A percentile compares a stretch with the other conserved stretches of the same genome.
phyloP scores from a whole-genome alignment of 2,113 vertebrate genomes.

The Pristiophorus japonicus region DNA sequence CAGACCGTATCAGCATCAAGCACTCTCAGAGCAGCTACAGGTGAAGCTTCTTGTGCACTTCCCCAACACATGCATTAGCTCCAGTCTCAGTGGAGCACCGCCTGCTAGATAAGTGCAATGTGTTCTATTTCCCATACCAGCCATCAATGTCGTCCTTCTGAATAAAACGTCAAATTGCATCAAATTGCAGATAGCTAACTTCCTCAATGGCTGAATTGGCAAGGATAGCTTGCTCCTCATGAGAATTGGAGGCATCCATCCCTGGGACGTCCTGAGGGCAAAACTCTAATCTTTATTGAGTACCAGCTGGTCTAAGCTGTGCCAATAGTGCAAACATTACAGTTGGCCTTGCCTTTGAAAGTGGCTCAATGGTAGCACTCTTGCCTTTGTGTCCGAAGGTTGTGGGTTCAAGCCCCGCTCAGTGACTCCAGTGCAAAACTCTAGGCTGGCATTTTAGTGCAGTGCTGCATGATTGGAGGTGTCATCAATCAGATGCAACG shows the following conservation, averaged over 20 bases:
- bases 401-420: not conserved
- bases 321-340: not conserved
- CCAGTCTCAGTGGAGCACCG: not conserved
- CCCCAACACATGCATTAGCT: no score
- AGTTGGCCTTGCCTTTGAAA: not conserved
- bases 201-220: not conserved
- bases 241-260: not conserved
- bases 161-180: not conserved
- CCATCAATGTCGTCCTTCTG: not conserved
- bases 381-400: not conserved
- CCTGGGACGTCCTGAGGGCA: not conserved
- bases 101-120: not conserved
- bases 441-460: not conserved
- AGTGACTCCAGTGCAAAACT: not conserved
- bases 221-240: not conserved
- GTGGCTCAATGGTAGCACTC: not conserved
- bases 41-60: not conserved
- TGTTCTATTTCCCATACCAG: not conserved
- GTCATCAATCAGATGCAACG: not conserved
- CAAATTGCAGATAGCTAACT: not conserved
- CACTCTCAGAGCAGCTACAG: not conserved
- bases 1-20: not conserved
- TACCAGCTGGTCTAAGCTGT: not conserved
- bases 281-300: not conserved
- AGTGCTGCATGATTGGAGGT: not conserved